Conservation (phyloP, 2,113 vertebrate species). For the Triplophysa tibetana region DNA sequence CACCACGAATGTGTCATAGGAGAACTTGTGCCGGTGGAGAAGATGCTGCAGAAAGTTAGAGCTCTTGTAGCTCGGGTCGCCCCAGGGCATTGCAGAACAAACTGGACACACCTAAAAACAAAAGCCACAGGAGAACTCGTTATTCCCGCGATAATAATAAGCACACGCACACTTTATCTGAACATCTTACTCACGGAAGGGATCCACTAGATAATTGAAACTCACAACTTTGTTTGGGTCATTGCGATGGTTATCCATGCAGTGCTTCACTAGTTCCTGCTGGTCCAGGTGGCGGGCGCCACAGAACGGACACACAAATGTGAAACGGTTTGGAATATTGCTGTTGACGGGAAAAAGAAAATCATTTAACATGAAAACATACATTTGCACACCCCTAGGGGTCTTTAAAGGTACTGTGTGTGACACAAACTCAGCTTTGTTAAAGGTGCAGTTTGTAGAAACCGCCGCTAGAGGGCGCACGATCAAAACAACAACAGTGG, state of each 20-base stretch:
- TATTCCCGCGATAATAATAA: not conserved
- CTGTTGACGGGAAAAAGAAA: constrained; percentile 60
- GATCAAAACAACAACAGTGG: too few relatives aligned
- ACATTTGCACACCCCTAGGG: too few relatives aligned
- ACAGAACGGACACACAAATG: constrained; percentile 90
- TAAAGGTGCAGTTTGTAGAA: too few relatives aligned
- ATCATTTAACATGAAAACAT: too few relatives aligned
- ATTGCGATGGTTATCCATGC: constrained; percentile 90
- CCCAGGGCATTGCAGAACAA: constrained; percentile 97
- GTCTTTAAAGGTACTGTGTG: too few relatives aligned
- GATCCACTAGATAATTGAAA: not conserved
- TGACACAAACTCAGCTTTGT: too few relatives aligned
- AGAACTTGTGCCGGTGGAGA: constrained; percentile 95
- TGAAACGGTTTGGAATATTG: constrained; percentile 92
- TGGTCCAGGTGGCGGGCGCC: constrained; percentile 92
- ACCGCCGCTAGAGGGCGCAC: too few relatives aligned
- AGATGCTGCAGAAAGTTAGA: constrained; percentile 96
- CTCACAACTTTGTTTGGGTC: constrained; percentile 94
- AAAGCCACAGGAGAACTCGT: not conserved
- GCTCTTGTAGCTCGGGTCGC: constrained; percentile 94
- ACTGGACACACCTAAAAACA: constrained; percentile 87
- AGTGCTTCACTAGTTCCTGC: constrained; percentile 92
- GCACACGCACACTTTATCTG: not conserved
- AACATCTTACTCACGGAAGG: too few relatives aligned
- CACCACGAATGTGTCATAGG: constrained; percentile 96